phyloP scores from a whole-genome alignment of 2,113 vertebrate genomes.

The Meriones unguiculatus region DNA sequence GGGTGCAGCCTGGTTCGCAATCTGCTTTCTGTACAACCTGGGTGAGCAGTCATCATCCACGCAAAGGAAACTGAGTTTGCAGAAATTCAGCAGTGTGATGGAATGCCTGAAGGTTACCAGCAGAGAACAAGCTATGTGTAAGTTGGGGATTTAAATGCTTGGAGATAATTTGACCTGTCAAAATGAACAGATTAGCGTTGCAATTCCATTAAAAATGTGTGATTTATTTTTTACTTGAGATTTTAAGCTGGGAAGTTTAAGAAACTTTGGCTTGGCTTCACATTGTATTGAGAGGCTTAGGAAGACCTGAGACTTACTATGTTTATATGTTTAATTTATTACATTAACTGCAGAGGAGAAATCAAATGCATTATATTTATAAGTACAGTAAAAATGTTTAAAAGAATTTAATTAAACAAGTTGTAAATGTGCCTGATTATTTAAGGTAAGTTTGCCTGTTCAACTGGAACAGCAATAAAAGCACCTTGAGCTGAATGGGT shows the following conservation, averaged over 20 bases:
- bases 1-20: not conserved
- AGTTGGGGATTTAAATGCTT: not conserved
- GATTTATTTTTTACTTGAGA: constrained; percentile 54
- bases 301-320: constrained; percentile 60
- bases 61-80: not conserved
- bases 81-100: not conserved
- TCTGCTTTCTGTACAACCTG: not conserved
- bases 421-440: constrained; percentile 62
- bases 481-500: constrained; percentile 3
- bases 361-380: constrained; percentile 69
- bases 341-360: constrained; percentile 51
- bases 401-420: constrained; percentile 78
- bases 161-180: not conserved
- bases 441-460: constrained; percentile 59
- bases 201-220: not conserved
- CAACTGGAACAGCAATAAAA: constrained; percentile 52
- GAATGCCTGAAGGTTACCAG: not conserved
- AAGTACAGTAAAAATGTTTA: constrained; percentile 72
- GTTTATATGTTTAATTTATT: constrained; percentile 71
- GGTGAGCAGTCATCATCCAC: not conserved
- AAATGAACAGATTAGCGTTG: not conserved
- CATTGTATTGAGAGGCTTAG: constrained; percentile 35
- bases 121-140: not conserved
- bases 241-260: constrained; percentile 57
- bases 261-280: constrained; percentile 54